Percentiles rank a stretch among this genome's conserved stretches.
phyloP scores from a whole-genome alignment of 1,140 invertebrate genomes.

The Camponotus floridanus region DNA sequence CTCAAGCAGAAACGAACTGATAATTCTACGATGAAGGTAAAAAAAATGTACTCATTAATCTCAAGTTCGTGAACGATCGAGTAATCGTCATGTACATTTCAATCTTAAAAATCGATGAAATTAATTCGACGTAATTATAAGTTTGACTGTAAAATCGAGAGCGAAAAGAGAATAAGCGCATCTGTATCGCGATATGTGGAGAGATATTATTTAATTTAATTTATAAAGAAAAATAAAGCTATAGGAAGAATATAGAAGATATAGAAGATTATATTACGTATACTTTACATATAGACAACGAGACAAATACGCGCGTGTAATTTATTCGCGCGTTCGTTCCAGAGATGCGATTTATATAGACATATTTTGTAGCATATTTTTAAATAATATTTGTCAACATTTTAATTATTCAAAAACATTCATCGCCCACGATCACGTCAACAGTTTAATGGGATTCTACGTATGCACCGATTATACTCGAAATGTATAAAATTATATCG shows the following conservation, averaged over 20 bases:
- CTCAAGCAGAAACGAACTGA: constrained; percentile 23
- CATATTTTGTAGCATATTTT: not conserved
- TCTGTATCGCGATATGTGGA: not conserved
- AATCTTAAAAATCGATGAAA: not conserved
- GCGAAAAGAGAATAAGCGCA: not conserved
- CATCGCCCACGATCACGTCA: not conserved
- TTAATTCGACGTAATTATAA: not conserved
- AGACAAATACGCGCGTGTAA: constrained; percentile 18
- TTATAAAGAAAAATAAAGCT: constrained; percentile 63
- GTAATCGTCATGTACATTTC: constrained; percentile 29
- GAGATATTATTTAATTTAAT: constrained; percentile 66
- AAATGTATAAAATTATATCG: not conserved
- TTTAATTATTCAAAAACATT: constrained; percentile 14
- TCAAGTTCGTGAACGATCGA: not conserved
- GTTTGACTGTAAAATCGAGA: not conserved
- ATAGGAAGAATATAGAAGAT: constrained; percentile 16
- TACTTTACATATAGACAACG: not conserved
- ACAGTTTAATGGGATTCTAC: not conserved
- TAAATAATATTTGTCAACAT: constrained; percentile 6
- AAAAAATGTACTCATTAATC: constrained; percentile 21
- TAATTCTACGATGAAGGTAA: not conserved
- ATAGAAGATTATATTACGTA: constrained; percentile 38
- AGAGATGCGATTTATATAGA: constrained; percentile 13
- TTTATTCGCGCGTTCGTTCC: constrained; percentile 55
- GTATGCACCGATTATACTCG: not conserved